Percentiles rank a stretch among this genome's conserved stretches.
phyloP scores from a whole-genome alignment of 2,113 vertebrate genomes.

The Miniopterus natalensis region DNA sequence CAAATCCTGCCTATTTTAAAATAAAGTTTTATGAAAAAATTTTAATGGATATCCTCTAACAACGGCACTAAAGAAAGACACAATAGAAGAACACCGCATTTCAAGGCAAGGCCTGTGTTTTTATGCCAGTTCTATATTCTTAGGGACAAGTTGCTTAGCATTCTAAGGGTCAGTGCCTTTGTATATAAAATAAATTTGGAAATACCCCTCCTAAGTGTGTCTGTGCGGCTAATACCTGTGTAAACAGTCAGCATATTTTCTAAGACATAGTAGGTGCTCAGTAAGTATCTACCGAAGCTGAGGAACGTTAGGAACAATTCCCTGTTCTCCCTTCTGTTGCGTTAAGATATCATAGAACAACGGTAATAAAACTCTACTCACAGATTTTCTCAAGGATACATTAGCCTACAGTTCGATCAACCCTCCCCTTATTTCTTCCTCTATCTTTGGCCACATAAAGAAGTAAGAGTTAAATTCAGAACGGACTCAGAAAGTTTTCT shows the following conservation, averaged over 20 bases:
- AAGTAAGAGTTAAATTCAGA: neutral
- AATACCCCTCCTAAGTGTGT: neutral
- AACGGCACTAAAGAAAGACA: neutral
- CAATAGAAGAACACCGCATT: neutral
- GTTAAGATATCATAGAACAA: neutral
- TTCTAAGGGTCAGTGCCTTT: neutral
- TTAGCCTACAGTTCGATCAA: neutral
- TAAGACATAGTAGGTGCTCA: neutral
- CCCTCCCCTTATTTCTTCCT: neutral
- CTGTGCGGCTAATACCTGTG: neutral
- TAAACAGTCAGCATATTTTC: neutral
- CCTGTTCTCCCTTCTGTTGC: neutral
- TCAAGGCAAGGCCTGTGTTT: neutral
- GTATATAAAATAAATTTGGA: neutral
- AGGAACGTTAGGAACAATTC: neutral
- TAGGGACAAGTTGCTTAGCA: neutral
- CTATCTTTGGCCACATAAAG: neutral
- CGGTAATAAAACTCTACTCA: neutral
- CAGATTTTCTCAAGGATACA: neutral
- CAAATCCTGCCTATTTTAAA: slow-evolving; percentile 45
- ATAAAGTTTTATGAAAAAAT: slow-evolving; percentile 26
- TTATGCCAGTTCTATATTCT: neutral
- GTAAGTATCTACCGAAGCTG: neutral
- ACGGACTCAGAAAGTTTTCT: neutral
- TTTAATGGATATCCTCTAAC: neutral